phyloP scores from a whole-genome alignment of 2,888 invertebrate genomes.

The Cheilosia urbana region DNA sequence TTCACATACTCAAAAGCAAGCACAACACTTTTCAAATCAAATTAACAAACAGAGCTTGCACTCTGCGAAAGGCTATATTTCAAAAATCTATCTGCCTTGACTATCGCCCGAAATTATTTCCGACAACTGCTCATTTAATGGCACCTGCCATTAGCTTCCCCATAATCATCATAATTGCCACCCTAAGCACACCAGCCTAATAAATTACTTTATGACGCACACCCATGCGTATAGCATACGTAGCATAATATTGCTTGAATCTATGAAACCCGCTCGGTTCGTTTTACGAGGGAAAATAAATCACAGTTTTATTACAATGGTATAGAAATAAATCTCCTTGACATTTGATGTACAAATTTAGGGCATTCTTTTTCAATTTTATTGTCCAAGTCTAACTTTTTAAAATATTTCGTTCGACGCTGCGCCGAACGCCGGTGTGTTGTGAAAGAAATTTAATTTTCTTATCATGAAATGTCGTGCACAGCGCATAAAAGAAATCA shows the following conservation, averaged over 20 bases:
- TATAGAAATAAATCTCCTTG: neutral
- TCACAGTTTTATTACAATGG: neutral
- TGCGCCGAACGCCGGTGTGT: conserved; percentile 34
- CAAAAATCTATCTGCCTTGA: no score
- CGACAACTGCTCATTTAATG: no score
- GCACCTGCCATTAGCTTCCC: no score
- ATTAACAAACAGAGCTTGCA: no score
- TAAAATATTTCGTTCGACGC: neutral
- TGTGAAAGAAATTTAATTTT: conserved; percentile 41
- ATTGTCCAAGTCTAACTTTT: conserved; percentile 13
- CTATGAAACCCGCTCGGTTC: neutral
- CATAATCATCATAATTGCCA: no score
- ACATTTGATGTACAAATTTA: conserved; percentile 7
- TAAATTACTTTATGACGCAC: neutral
- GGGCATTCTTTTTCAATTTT: conserved; percentile 11
- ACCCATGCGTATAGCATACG: conserved; percentile 1
- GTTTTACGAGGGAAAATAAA: conserved; percentile 3
- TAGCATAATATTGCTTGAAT: conserved; percentile 7
- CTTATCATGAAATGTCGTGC: conserved; percentile 62
- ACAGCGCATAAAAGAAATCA: conserved; percentile 60
- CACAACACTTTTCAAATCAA: no score
- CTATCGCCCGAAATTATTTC: no score
- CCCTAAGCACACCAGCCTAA: no score
- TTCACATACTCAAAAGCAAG: no score
- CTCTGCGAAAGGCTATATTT: no score